Base-by-base conservation (phyloP, 2,797 vertebrate genomes). In the Sphenopsis melanotis region DNA sequence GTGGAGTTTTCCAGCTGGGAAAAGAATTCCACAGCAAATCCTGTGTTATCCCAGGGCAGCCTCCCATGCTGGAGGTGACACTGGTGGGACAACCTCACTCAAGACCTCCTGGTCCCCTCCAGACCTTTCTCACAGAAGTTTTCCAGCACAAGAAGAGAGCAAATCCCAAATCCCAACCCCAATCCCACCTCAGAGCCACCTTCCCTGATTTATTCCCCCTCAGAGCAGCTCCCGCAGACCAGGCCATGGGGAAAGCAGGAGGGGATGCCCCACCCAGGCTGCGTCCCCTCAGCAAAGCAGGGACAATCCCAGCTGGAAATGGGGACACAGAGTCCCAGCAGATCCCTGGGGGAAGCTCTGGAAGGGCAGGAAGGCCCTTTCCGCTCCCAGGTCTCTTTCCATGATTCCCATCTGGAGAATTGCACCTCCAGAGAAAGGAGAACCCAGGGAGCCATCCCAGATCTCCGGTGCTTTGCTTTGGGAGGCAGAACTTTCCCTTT, bases 41-140 rank as follows among this genome's bases (percentile, higher is more conserved):
- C 52, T 10, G 5, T 1, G 2, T 55, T 21, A 55, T 55, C 12
- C 32, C 20, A 55, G 52, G 20, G 19, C 8, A n/a, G 1, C 30
- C 12, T 2, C 12, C 32, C 5, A 22, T 1, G 2, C 13, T 55
- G 53, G 32, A 55, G 20, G 32, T 23, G 53, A 56, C n/a, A 34
- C 15, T 5, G 10, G 1, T 16, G 14, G 55, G 55, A 34, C 9
- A 56, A 34, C 4, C 22, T 34, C 53, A 30, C 27, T 3, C 24
- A 18, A 8, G 11, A 32, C 12, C n/a, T 34, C 55, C 55, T 34
- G 55, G 0, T 11, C 6, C n/a, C n/a, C 0, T 34, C 15, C 55
- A 34, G 21, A 7, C 21, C 3, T 11, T 56, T 56, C n/a, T 56
- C 21, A 56, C 10, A 1, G 4, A 24, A 24, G 10, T 56, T 56